Conservation (phyloP, 37 sponge, comb jelly and placozoan genomes). For the Mnemiopsis leidyi region DNA sequence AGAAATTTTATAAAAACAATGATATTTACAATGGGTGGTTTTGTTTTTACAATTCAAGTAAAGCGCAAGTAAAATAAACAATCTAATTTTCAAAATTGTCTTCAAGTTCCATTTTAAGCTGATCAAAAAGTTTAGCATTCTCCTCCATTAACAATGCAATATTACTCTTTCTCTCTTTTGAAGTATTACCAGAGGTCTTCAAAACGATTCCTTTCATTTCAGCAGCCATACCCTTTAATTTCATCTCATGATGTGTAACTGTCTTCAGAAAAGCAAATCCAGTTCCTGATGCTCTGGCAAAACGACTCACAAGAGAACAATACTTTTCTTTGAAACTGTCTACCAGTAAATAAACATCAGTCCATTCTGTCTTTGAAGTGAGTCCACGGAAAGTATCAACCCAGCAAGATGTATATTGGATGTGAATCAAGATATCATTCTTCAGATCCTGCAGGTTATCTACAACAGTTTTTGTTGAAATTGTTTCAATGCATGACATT, state of each 20-base stretch:
- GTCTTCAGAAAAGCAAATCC: neutral
- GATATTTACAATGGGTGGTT: neutral
- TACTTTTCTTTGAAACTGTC: conserved; percentile 53
- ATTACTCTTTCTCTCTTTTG: neutral
- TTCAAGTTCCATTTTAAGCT: conserved; percentile 37
- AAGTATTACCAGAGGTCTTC: neutral
- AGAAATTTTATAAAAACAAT: neutral
- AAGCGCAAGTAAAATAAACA: neutral
- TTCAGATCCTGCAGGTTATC: neutral
- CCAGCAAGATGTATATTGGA: neutral
- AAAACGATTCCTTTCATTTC: neutral
- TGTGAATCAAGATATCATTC: neutral
- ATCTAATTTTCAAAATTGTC: neutral
- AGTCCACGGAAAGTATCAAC: conserved; percentile 51
- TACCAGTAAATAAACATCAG: conserved; percentile 55
- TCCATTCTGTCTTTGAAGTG: conserved; percentile 36
- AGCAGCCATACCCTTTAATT: neutral
- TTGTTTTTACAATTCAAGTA: no score
- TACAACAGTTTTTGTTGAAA: neutral
- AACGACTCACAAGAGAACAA: neutral
- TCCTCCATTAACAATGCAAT: conserved; percentile 15
- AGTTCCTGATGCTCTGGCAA: neutral
- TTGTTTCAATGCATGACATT: neutral
- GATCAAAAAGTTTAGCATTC: conserved; percentile 42
- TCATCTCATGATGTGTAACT: neutral